These are phyloP conservation scores for Arvicanthis niloticus DNA, from an alignment of 2,113 vertebrate species.

Conservation along the genomic window DNA sequence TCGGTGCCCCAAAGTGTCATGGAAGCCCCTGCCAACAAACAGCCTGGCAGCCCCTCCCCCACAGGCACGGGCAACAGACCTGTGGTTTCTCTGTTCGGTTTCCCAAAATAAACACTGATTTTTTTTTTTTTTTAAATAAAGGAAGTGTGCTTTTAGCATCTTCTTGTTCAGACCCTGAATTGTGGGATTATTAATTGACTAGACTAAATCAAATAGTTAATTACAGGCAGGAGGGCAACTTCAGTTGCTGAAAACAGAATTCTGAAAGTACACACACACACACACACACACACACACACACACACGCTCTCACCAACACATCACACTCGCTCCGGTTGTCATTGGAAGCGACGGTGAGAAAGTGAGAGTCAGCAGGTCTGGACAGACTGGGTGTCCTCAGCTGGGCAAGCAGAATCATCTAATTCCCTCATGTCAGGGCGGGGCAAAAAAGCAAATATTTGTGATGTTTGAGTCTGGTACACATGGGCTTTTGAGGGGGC, in stretches of 20 bases:
- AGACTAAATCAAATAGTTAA: conserved; percentile 61
- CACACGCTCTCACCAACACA: neutral
- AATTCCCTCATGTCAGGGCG: conserved; percentile 40
- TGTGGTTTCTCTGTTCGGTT: conserved; percentile 75
- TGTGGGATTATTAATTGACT: conserved; percentile 60
- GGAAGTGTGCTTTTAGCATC: conserved; percentile 36
- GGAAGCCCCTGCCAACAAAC: conserved; percentile 53
- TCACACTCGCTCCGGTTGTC: conserved; percentile 48
- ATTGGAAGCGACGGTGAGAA: conserved; percentile 66
- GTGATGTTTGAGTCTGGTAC: neutral
- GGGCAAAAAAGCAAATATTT: neutral
- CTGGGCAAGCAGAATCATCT: conserved; percentile 59
- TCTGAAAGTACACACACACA: neutral
- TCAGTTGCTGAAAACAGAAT: conserved; percentile 59
- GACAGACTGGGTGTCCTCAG: conserved; percentile 62
- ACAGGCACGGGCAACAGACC: conserved; percentile 31
- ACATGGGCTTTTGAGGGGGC: neutral
- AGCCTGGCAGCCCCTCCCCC: conserved; percentile 58
- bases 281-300: too few species aligned
- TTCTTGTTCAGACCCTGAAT: conserved; percentile 21
- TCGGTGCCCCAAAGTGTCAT: neutral
- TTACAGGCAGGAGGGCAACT: conserved; percentile 61
- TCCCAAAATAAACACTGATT: conserved; percentile 77
- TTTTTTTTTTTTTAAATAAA: conserved; percentile 9
- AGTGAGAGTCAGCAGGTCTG: conserved; percentile 75